Percentiles rank a stretch among this genome's conserved stretches.
phyloP scores from a whole-genome alignment of 2,797 vertebrate genomes.

The Xenentodon cancila region DNA sequence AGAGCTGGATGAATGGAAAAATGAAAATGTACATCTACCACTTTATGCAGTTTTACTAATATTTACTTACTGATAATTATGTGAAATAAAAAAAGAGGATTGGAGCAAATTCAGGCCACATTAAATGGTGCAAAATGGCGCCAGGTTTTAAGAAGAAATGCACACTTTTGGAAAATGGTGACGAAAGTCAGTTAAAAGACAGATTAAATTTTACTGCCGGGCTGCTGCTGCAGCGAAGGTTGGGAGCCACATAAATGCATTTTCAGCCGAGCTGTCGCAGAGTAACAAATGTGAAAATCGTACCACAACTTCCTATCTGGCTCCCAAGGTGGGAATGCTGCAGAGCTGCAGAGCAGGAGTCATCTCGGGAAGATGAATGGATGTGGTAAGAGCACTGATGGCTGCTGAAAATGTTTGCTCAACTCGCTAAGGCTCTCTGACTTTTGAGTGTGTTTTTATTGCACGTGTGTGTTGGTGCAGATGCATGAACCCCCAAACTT shows the following conservation, averaged over 20 bases:
- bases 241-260: not conserved
- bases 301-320: conserved; percentile 53
- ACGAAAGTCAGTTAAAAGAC: too few relatives aligned
- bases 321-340: conserved; percentile 54
- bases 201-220: too few relatives aligned
- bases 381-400: conserved; percentile 54
- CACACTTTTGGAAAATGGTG: too few relatives aligned
- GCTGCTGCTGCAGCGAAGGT: not conserved
- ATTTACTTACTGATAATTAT: too few relatives aligned
- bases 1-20: too few relatives aligned
- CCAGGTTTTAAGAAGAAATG: too few relatives aligned
- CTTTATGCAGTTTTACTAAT: too few relatives aligned
- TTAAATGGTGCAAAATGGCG: too few relatives aligned
- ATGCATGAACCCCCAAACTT: conserved; percentile 45
- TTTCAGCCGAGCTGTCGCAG: conserved; percentile 39
- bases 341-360: conserved; percentile 47
- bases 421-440: conserved; percentile 32
- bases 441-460: conserved; percentile 2
- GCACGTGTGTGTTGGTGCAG: conserved; percentile 22
- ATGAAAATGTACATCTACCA: too few relatives aligned
- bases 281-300: conserved; percentile 45
- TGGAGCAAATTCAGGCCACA: too few relatives aligned
- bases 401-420: conserved; percentile 51
- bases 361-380: conserved; percentile 56
- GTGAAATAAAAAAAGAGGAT: too few relatives aligned